phyloP scores from a whole-genome alignment of 2,113 vertebrate genomes.

The Semicossyphus pulcher region DNA sequence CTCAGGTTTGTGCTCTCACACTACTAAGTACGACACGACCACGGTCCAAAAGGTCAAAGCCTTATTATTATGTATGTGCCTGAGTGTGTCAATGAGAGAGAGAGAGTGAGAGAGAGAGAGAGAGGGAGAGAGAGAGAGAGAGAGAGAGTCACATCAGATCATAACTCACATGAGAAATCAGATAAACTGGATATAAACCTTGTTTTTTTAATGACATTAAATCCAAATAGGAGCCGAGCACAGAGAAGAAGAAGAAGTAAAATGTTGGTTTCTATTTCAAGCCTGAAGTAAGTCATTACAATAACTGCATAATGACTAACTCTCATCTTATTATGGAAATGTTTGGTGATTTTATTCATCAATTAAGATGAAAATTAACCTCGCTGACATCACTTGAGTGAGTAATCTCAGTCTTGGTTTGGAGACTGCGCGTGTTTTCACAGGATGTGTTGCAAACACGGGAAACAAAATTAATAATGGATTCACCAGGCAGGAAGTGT shows the following conservation, averaged over 20 bases:
- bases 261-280: neutral
- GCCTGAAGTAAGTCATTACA: neutral
- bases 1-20: constrained; percentile 44
- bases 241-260: neutral
- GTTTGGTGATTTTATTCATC: neutral
- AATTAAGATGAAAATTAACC: neutral
- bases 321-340: neutral
- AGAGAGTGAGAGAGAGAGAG: neutral
- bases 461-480: no score
- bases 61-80: neutral
- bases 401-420: neutral
- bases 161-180: neutral
- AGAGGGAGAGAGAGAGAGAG: neutral
- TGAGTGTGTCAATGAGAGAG: neutral
- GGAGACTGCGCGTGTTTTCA: no score
- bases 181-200: neutral
- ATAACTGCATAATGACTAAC: neutral
- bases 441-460: no score
- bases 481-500: no score
- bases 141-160: neutral
- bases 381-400: neutral
- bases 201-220: neutral
- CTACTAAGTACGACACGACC: constrained; percentile 48
- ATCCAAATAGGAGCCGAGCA: neutral
- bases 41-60: constrained; percentile 35